phyloP scores from a whole-genome alignment of 1,140 invertebrate species.

The Xylocopa sonorina region DNA sequence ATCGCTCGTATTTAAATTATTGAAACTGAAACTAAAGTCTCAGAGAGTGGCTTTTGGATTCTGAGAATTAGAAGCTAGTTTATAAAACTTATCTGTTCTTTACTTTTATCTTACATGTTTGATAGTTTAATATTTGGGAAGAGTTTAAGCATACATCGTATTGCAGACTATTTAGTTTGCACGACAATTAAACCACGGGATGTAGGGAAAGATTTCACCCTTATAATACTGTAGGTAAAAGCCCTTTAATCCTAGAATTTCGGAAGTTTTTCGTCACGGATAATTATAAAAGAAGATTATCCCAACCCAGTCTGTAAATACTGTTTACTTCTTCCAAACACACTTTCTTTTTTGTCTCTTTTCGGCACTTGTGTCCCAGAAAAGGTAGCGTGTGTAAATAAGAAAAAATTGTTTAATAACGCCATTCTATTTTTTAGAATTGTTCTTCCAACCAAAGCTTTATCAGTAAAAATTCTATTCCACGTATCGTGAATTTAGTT shows the following conservation, averaged over 20 bases:
- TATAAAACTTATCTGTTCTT: neutral
- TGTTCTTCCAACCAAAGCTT: no score
- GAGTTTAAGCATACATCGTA: neutral
- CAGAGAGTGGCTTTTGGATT: no score
- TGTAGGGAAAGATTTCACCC: neutral
- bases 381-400: no score
- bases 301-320: neutral
- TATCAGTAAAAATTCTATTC: no score
- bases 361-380: no score
- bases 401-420: neutral
- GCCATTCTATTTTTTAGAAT: no score
- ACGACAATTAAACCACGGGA: neutral
- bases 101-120: neutral
- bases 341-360: neutral
- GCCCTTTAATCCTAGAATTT: neutral
- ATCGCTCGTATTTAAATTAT: no score
- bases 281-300: slow-evolving; percentile 17
- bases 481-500: no score
- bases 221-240: neutral
- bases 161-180: neutral
- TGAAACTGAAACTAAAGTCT: no score
- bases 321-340: neutral
- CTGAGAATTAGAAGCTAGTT: no score
- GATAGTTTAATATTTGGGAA: neutral
- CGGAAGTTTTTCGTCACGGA: neutral